phyloP scores from a whole-genome alignment of 2,113 vertebrate genomes.

The Hirundichthys speculiger region DNA sequence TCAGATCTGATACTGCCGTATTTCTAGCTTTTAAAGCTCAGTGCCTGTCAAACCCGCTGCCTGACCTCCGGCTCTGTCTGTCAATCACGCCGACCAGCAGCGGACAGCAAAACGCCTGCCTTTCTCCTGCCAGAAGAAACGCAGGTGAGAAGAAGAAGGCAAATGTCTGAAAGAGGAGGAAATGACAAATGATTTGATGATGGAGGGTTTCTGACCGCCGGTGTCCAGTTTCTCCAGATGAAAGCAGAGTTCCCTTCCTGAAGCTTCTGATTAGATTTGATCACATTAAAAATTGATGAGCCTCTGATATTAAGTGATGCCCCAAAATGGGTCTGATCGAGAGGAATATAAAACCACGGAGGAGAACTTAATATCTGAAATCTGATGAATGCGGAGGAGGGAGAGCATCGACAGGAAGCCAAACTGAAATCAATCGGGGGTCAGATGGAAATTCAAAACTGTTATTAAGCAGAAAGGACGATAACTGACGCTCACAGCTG shows the following conservation, averaged over 20 bases:
- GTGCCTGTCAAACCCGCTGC: too few relatives aligned
- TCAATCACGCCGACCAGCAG: too few relatives aligned
- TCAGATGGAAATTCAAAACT: conserved; percentile 23
- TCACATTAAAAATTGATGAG: conserved; percentile 53
- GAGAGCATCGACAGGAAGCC: conserved; percentile 53
- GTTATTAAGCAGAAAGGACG: background rate
- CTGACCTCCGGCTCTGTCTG: too few relatives aligned
- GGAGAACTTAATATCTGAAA: conserved; percentile 43
- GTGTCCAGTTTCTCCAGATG: background rate
- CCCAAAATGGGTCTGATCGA: conserved; percentile 34
- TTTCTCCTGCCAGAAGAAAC: too few relatives aligned
- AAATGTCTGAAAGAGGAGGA: background rate
- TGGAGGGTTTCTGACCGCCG: background rate
- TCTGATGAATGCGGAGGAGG: conserved; percentile 54
- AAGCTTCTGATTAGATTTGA: conserved; percentile 32
- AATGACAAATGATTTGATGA: background rate
- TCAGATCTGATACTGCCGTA: too few relatives aligned
- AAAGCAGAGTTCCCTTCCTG: conserved; percentile 17
- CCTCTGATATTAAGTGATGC: conserved; percentile 48
- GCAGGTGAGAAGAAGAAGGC: too few relatives aligned
- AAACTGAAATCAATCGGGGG: conserved; percentile 48
- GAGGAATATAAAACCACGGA: conserved; percentile 43
- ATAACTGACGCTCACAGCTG: conserved; percentile 1
- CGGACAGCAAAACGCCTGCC: too few relatives aligned
- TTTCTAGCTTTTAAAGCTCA: too few relatives aligned